Base-by-base conservation (phyloP, 2,113 vertebrate genomes). In the Sturnus vulgaris region DNA sequence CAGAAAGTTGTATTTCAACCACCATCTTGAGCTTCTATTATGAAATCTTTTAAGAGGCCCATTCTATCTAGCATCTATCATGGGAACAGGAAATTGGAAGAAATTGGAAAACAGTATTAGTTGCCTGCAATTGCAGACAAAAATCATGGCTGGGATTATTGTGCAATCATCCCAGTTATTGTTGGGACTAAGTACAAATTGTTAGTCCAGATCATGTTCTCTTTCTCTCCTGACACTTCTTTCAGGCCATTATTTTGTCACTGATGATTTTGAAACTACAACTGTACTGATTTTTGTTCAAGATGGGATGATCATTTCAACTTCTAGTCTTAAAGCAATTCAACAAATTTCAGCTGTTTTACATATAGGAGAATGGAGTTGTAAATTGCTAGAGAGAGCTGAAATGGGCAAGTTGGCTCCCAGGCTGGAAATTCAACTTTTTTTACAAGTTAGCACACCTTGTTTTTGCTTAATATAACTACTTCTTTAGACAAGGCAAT, bases 71-170 rank as follows among this genome's bases (percentile, higher is more conserved):
- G 57, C n/a, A 15, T 75, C 65, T 72, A 47, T 23, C 65, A 82
- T 69, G 85, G 84, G 82, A 93, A 79, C 6, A 53, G 49, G 40
- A 44, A 90, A 71, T 21, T 87, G 57, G 40, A 89, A 76, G 49
- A 46, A 85, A 76, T 37, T 60, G 31, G 61, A 79, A 95, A 95
- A 93, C 61, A 91, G 28, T 59, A 71, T 30, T 31, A 52, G 40
- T 49, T 68, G 87, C n/a, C 49, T 57, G 65, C 28, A 90, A 53
- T 25, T 87, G 57, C 57, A 64, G 88, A 60, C 72, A 93, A 91
- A 93, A 90, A 55, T 47, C 11, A 81, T 52, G 52, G 39, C 50
- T 90, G 42, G 35, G 24, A 66, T 89, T 88, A 73, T 82, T 93
- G 77, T 71, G 83, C 39, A 95, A 92, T 28, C 27, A 86, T 42